These are phyloP conservation scores for Antennarius striatus DNA, from an alignment of 2,113 vertebrate species.

Conservation along the genomic window DNA sequence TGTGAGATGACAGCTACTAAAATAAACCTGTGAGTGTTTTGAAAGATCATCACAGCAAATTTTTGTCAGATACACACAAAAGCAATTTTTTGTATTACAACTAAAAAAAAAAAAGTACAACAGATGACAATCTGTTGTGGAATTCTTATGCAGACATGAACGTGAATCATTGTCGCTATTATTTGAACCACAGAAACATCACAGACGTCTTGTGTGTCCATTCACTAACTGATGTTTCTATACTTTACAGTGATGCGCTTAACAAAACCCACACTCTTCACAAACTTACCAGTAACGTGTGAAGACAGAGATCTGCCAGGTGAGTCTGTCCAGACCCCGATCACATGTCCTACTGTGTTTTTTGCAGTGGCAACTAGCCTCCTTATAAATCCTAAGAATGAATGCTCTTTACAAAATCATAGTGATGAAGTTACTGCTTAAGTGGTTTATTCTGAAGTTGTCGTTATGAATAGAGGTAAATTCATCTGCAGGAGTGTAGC, in stretches of 20 bases:
- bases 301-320: slow-evolving; percentile 97
- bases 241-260: slow-evolving; percentile 92
- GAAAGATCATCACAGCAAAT: neutral
- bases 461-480: too few relatives aligned
- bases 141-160: too few relatives aligned
- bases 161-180: too few relatives aligned
- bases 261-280: slow-evolving; percentile 97
- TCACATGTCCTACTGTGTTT: neutral
- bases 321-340: slow-evolving; percentile 56
- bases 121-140: too few relatives aligned
- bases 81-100: too few relatives aligned
- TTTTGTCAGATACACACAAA: too few relatives aligned
- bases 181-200: too few relatives aligned
- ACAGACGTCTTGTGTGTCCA: neutral
- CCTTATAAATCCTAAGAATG: neutral
- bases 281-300: slow-evolving; percentile 96
- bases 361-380: neutral
- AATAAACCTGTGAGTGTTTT: neutral
- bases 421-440: too few relatives aligned
- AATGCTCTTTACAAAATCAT: too few relatives aligned
- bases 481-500: too few relatives aligned
- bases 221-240: slow-evolving; percentile 31
- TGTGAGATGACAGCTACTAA: neutral
- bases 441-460: too few relatives aligned
- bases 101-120: too few relatives aligned